These are phyloP conservation scores for Aplochiton taeniatus DNA, from an alignment of 2,797 vertebrate species.

Conservation along the genomic window DNA sequence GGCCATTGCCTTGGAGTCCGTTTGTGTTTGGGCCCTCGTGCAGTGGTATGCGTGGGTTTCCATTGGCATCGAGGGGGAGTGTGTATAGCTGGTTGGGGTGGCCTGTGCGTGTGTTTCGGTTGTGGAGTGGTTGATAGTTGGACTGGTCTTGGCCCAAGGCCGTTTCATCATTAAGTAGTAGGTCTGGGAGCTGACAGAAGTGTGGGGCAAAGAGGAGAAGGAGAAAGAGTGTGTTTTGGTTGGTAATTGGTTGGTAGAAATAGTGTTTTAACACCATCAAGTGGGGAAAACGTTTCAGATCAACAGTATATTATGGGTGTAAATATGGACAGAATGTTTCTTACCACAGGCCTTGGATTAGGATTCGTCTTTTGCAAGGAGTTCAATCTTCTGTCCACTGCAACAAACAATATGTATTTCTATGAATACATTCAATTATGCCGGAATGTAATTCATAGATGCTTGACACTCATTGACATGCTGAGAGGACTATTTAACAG, in stretches of 20 bases:
- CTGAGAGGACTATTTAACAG: background rate
- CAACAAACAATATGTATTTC: slow-evolving; percentile 26
- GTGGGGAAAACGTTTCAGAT: slow-evolving; percentile 29
- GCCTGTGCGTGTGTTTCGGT: slow-evolving; percentile 13
- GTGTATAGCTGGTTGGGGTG: slow-evolving; percentile 34
- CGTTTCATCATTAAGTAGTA: slow-evolving; percentile 43
- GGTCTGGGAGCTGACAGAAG: slow-evolving; percentile 53
- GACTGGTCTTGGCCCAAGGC: slow-evolving; percentile 39
- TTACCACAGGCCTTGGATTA: slow-evolving; percentile 60
- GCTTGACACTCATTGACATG: background rate
- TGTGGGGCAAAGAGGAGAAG: background rate
- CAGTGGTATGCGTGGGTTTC: slow-evolving; percentile 29
- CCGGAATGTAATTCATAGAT: background rate
- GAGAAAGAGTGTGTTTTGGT: background rate
- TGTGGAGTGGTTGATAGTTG: slow-evolving; percentile 52
- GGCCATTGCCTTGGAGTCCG: slow-evolving; percentile 47
- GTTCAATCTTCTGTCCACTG: slow-evolving; percentile 51
- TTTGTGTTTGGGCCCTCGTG: slow-evolving; percentile 36
- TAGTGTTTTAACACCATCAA: slow-evolving; percentile 25
- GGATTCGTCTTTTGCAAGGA: slow-evolving; percentile 51
- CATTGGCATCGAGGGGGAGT: slow-evolving; percentile 20
- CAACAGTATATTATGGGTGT: slow-evolving; percentile 21
- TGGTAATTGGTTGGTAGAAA: background rate
- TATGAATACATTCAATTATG: background rate
- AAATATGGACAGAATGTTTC: slow-evolving; percentile 12